These are phyloP conservation scores for Coccyzus lansbergi DNA, from an alignment of 2,797 vertebrate genomes.

Conservation along the genomic window DNA sequence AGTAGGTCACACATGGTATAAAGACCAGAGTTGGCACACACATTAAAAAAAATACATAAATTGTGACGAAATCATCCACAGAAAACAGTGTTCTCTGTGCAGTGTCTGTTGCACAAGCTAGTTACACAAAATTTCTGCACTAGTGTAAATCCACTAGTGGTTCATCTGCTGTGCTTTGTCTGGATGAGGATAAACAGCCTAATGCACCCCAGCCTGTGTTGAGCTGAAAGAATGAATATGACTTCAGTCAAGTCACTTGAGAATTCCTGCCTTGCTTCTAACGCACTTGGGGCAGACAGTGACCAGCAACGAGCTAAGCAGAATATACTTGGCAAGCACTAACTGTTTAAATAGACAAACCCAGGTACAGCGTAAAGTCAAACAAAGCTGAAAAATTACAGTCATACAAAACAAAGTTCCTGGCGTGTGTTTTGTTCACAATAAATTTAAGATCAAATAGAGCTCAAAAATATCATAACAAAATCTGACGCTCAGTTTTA, in stretches of 20 bases:
- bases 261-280: slow-evolving; percentile 28
- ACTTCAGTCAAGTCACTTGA: not conserved
- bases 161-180: not conserved
- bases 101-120: not conserved
- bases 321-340: not conserved
- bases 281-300: not conserved
- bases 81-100: not conserved
- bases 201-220: not conserved
- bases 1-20: not conserved
- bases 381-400: slow-evolving; percentile 17
- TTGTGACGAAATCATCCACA: not conserved
- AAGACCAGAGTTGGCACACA: not conserved
- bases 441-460: not conserved
- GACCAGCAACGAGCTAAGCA: not conserved
- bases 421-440: not conserved
- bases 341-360: slow-evolving; percentile 5
- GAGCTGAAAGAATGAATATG: not conserved
- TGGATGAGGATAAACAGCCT: not conserved
- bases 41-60: not conserved
- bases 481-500: not conserved
- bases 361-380: slow-evolving; percentile 24
- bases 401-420: not conserved
- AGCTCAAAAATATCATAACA: not conserved
- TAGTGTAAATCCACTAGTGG: not conserved
- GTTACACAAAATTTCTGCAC: not conserved